These are phyloP conservation scores for Oncopodura yosiiana DNA, from an alignment of 1,140 invertebrate genomes.

Conservation along the genomic window DNA sequence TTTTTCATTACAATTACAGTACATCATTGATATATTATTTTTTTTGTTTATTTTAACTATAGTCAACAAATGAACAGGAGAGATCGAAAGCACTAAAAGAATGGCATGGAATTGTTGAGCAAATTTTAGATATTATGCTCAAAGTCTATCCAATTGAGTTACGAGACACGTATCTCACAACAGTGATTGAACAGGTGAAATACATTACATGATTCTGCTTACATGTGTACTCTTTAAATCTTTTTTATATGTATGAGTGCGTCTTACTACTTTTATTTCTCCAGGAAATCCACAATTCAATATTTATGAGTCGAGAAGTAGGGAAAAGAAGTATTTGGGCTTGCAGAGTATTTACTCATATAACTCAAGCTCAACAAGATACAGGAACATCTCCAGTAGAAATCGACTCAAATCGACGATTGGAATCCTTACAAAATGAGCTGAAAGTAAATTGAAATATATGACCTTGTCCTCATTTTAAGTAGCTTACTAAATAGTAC, in stretches of 20 bases:
- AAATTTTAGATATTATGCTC: conserved; percentile 55
- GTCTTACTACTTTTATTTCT: conserved; percentile 2
- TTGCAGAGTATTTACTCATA: conserved; percentile 47
- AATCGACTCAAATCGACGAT: conserved; percentile 53
- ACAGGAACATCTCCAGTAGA: conserved; percentile 41
- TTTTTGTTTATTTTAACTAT: not conserved
- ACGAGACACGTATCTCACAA: conserved; percentile 65
- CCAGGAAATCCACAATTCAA: conserved; percentile 64
- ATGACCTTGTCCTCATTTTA: not conserved
- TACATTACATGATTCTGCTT: not conserved
- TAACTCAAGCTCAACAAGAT: conserved; percentile 37
- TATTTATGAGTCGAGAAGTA: conserved; percentile 60
- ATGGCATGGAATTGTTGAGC: conserved; percentile 40
- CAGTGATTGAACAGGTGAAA: conserved; percentile 62
- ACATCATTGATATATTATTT: no score
- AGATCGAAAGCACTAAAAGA: conserved; percentile 26
- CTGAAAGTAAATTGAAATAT: conserved; percentile 47
- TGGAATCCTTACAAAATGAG: conserved; percentile 58
- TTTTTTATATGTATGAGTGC: not conserved
- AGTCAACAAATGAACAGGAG: conserved; percentile 30
- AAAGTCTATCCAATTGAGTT: conserved; percentile 60
- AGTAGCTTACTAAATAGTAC: conserved; percentile 10
- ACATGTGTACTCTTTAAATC: not conserved
- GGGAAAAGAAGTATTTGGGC: conserved; percentile 65
- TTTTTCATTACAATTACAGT: not conserved